Percentiles rank a stretch among this genome's conserved stretches.
Evolutionary conservation across 2,888 invertebrate genomes (phyloP).

Genomic region (Pediacus dermestoides): DNA sequence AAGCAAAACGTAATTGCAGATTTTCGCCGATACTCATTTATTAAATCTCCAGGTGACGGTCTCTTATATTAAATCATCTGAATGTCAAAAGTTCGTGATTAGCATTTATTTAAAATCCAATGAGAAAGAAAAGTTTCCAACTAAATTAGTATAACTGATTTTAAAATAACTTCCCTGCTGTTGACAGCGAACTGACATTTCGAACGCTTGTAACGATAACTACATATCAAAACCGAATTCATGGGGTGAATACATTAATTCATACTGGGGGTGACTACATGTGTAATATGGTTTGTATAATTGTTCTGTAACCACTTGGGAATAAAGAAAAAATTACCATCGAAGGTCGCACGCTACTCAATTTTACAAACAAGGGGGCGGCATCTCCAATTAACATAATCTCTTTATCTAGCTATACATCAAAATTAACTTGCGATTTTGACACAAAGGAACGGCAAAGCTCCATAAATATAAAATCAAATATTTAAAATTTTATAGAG

Average conservation of each 20-base stretch:
- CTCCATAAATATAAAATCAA: no score
- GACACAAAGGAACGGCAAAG: no score
- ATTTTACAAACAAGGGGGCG: no score
- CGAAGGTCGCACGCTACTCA: constrained; percentile 3
- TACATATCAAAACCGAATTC: constrained; percentile 17
- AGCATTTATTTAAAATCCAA: constrained; percentile 8
- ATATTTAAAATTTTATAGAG: no score
- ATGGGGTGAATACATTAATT: constrained; percentile 21
- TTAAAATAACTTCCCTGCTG: constrained; percentile 2
- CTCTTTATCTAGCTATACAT: no score
- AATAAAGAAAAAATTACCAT: constrained; percentile 15
- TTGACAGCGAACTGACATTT: constrained; percentile 5
- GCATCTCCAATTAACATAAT: no score
- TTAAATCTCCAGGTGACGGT: constrained; percentile 7
- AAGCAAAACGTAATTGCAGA: constrained; percentile 8
- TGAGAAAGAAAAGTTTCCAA: constrained; percentile 5
- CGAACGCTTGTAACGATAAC: constrained; percentile 7
- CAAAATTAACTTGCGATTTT: no score
- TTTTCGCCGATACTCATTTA: constrained; percentile 8
- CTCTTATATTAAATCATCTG: constrained; percentile 6
- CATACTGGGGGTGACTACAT: constrained; percentile 16
- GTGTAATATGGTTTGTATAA: constrained; percentile 19
- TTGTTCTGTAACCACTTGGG: constrained; percentile 23
- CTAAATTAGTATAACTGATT: constrained; percentile 7
- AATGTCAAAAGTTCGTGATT: constrained; percentile 7